These are phyloP conservation scores for Chiridota heheva DNA, from an alignment of 35 echinoderm and acorn worm species.

Conservation along the genomic window DNA sequence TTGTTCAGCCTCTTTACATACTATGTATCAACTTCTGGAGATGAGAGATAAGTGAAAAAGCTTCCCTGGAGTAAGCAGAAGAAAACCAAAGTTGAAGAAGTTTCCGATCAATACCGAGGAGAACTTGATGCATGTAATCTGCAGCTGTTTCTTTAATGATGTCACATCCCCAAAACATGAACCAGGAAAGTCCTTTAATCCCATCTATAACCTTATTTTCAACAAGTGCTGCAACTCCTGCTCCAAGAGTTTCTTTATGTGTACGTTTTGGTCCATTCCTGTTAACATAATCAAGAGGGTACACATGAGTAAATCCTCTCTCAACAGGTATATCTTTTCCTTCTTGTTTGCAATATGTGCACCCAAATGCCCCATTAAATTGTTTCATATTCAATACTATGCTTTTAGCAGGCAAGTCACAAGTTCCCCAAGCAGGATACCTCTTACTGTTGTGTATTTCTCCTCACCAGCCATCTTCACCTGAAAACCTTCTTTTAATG, in stretches of 20 bases:
- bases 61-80: too few relatives aligned
- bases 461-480: neutral
- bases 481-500: neutral
- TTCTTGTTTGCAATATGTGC: slow-evolving; percentile 33
- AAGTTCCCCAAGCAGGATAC: slow-evolving; percentile 33
- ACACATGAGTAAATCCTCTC: slow-evolving; percentile 11
- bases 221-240: neutral
- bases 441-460: neutral
- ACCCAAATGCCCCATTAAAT: slow-evolving; percentile 56
- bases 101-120: slow-evolving; percentile 9
- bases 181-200: slow-evolving; percentile 65
- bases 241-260: slow-evolving; percentile 1
- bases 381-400: slow-evolving; percentile 45
- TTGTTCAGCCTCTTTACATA: too few relatives aligned
- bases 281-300: neutral
- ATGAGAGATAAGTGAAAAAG: too few relatives aligned
- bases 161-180: slow-evolving; percentile 14
- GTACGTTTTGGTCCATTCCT: neutral
- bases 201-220: neutral
- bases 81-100: slow-evolving; percentile 3
- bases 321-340: slow-evolving; percentile 19
- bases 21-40: too few relatives aligned
- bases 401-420: slow-evolving; percentile 49
- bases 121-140: slow-evolving; percentile 55
- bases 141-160: slow-evolving; percentile 26